phyloP scores from a whole-genome alignment of 2,888 invertebrate species.

The Celastrina argiolus region DNA sequence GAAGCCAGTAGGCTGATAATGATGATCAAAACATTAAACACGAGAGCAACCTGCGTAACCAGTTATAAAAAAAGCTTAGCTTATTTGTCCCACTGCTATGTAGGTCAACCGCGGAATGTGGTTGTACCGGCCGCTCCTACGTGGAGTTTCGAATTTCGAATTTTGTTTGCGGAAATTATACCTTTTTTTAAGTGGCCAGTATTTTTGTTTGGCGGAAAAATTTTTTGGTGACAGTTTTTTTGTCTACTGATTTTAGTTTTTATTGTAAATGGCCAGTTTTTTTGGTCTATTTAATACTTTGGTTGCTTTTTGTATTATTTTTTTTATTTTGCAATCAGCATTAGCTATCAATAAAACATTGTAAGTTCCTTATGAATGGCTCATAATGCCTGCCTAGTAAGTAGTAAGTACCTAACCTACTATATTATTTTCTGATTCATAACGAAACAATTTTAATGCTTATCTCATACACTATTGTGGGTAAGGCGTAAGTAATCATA shows the following conservation, averaged over 20 bases:
- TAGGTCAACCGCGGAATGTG: constrained; percentile 72
- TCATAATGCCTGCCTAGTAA: neutral
- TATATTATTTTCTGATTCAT: constrained; percentile 1
- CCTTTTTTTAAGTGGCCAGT: neutral
- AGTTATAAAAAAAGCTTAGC: constrained; percentile 12
- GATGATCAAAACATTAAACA: constrained; percentile 1
- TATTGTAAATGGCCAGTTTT: too few relatives aligned
- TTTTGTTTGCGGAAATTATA: constrained; percentile 19
- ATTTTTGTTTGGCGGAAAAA: neutral
- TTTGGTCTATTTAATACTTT: too few relatives aligned
- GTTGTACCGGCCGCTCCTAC: constrained; percentile 69
- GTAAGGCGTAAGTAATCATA: constrained; percentile 11
- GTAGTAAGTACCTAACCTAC: neutral
- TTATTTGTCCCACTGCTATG: constrained; percentile 47
- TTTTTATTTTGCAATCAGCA: too few relatives aligned
- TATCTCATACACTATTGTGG: constrained; percentile 12
- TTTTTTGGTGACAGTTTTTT: neutral
- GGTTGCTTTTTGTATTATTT: too few relatives aligned
- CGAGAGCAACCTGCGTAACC: constrained; percentile 6
- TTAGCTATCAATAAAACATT: too few relatives aligned
- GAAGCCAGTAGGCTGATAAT: neutral
- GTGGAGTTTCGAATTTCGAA: constrained; percentile 1
- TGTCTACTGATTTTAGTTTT: neutral
- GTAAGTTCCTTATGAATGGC: neutral
- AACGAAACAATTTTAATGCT: neutral